A percentile compares a stretch with the other conserved stretches of the same genome.
These are phyloP conservation scores for Urophycis tenuis DNA, from an alignment of 2,797 vertebrate species.

Conservation along the genomic window DNA sequence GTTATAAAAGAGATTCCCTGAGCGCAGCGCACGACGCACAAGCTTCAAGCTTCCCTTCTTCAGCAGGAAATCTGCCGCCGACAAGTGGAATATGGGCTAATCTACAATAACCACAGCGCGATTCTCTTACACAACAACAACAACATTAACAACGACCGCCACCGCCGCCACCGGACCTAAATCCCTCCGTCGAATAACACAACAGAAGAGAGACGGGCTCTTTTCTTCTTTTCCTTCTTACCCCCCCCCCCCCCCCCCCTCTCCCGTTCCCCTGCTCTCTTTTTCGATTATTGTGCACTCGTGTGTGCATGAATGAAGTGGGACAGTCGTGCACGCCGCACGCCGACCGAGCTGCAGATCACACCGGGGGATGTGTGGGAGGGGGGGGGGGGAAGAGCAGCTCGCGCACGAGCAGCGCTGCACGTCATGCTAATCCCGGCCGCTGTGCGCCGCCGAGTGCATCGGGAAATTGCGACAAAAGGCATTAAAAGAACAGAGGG, in stretches of 20 bases:
- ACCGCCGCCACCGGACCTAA: conserved; percentile 36
- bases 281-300: conserved; percentile 36
- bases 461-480: conserved; percentile 29
- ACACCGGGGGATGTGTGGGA: conserved; percentile 15
- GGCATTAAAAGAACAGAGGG: conserved; percentile 16
- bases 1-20: conserved; percentile 57
- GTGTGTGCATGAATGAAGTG: conserved; percentile 37
- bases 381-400: neutral
- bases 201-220: neutral
- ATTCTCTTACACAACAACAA: conserved; percentile 40
- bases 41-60: conserved; percentile 43
- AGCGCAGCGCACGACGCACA: conserved; percentile 22
- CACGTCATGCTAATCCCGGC: conserved; percentile 31
- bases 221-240: neutral
- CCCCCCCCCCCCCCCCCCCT: no score
- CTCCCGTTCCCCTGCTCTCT: neutral
- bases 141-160: conserved; percentile 39
- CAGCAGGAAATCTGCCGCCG: conserved; percentile 47
- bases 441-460: conserved; percentile 11
- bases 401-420: neutral
- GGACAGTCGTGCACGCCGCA: no score
- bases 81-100: conserved; percentile 54
- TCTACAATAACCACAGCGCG: conserved; percentile 50
- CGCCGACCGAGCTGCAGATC: conserved; percentile 34
- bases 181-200: conserved; percentile 34